Evolutionary conservation across 2,113 vertebrate genomes (phyloP), one percentile per base, ranked within the genome.

Genomic region (Gobiocypris rarus): DNA sequence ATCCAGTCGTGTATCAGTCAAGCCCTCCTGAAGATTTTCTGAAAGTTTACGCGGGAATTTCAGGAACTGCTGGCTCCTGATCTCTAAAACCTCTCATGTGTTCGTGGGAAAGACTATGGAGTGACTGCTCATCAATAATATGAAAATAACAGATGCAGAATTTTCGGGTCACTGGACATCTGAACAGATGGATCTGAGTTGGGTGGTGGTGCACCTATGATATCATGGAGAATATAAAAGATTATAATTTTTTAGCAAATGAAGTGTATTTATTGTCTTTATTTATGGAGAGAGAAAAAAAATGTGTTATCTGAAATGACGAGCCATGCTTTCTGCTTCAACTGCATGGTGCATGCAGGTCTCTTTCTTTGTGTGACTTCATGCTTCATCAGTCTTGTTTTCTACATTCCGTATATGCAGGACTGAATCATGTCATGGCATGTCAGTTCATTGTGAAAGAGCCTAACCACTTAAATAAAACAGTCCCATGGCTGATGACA

Each of bases 191-290:
- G 9, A n/a, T n/a, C 9, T 58, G 38, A 17, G 14, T 9, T 48
- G n/a, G 11, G 11, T 48, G 43, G 43, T 73, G n/a, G 2, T 22
- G 22, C n/a, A 9, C 13, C 43, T n/a, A n/a, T n/a, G n/a, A n/a
- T n/a, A 48, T 73, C 6, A 48, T 73, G 41, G 11, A 26, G 70
- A 48, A 73, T 73, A 73, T 45, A 48, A 26, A 14, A 26, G 22
- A 24, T 14, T 15, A 28, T 50, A 9, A 0, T 8, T 67, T 67
- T 34, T 19, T 19, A 26, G 24, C 24, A 52, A 34, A n/a, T 19
- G 9, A 58, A 38, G 58, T 15, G 3, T 77, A 77, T 77, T 77
- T 77, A 77, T 77, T 77, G 17, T 11, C 17, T 77, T 38, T 77
- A 77, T 77, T 77, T 77, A 77, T 41, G 31, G 75, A 58, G 45